Base-by-base conservation (phyloP, 1,140 invertebrate genomes). In the Forficula auricularia region DNA sequence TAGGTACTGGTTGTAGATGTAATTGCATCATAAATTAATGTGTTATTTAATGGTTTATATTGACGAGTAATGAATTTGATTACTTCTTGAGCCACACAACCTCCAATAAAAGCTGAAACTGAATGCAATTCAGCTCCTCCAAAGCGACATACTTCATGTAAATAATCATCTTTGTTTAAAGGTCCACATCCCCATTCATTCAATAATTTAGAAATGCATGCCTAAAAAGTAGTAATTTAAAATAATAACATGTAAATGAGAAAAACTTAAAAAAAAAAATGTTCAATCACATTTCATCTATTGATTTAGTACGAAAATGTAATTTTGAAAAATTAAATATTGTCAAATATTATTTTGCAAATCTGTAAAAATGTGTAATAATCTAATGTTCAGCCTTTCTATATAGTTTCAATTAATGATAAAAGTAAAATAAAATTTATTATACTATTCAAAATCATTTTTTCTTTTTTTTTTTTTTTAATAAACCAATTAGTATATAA, bases 41-140 rank as follows among this genome's bases (percentile, higher is more conserved):
- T 90, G 63, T 97, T 96, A 61, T 96, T 79, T 31, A 98, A 70
- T 9, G 94, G 92, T 55, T 91, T 83, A 61, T 95, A 98, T 64
- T 98, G 95, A 53, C 77, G 75, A 1, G 95, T 98, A 35, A 97
- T 73, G n/a, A 99, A 66, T 68, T 99, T 99, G 43, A 99, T 96
- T 2, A 78, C 76, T 68, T 98, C 95, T 53, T 98, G 95, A 10
- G 92, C 90, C 31, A 80, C 82, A 57, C 87, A 82, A 2, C 92
- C 95, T 50, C 82, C 87, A 44, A 98, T 69, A 60, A 91, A 91
- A 7, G 92, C 79, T 19, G 92, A 89, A n/a, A 98, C 73, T 20
- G 88, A 85, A 64, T 98, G 94, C 32, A 97, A 62, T 64, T 98
- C 92, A 6, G 83, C 73, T 13, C 86, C 90, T 35, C 94, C 94